Evolutionary conservation across 2,113 vertebrate genomes (phyloP).

Genomic region (Caloenas nicobarica): DNA sequence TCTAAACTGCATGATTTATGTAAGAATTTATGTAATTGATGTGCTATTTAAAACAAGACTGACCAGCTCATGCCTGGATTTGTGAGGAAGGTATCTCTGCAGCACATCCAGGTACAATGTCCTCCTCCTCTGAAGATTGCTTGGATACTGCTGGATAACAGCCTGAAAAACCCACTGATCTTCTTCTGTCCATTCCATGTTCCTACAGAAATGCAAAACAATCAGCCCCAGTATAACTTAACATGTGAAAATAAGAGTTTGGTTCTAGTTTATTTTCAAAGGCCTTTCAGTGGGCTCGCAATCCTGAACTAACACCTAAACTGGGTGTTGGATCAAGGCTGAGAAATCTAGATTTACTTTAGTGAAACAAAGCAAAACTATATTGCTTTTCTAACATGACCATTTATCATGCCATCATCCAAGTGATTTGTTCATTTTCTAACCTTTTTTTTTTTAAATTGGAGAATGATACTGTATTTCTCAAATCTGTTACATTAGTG

Average conservation of each 20-base stretch:
- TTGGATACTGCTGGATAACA: constrained; percentile 80
- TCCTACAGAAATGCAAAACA: constrained; percentile 68
- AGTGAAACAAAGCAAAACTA: neutral
- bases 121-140: constrained; percentile 78
- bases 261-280: neutral
- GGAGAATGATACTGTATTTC: neutral
- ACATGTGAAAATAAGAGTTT: neutral
- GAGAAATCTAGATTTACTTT: neutral
- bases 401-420: rapidly evolving
- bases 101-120: constrained; percentile 85
- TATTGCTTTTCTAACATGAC: neutral
- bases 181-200: constrained; percentile 79
- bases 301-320: neutral
- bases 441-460: neutral
- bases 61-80: constrained; percentile 84
- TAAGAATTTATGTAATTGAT: neutral
- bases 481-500: neutral
- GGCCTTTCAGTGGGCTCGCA: neutral
- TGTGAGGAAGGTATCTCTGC: constrained; percentile 83
- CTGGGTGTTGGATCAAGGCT: neutral
- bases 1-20: neutral
- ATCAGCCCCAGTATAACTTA: neutral
- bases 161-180: constrained; percentile 84
- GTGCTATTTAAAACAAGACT: constrained; percentile 52
- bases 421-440: neutral